A percentile compares a stretch with the other conserved stretches of the same genome.
Evolutionary conservation across 2,888 invertebrate genomes (phyloP).

Genomic region (Idaea aversata): DNA sequence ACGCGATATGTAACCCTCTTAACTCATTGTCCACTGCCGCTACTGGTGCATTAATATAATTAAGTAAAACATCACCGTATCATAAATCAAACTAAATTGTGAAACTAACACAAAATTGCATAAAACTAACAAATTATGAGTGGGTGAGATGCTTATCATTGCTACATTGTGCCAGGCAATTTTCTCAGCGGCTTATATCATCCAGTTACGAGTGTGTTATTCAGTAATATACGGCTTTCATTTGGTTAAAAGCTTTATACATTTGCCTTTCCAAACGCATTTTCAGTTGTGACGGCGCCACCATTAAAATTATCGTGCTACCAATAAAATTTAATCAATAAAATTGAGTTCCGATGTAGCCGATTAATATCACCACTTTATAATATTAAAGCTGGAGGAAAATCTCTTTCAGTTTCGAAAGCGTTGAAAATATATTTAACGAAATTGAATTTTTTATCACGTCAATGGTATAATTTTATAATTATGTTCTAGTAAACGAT

Average conservation of each 20-base stretch:
- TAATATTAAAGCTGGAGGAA: conserved; percentile 19
- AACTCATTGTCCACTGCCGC: conserved; percentile 12
- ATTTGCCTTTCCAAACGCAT: conserved; percentile 61
- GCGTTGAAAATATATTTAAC: neutral
- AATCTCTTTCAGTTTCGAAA: conserved; percentile 9
- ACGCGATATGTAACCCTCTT: too few relatives aligned
- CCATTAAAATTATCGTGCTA: conserved; percentile 65
- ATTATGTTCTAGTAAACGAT: too few relatives aligned
- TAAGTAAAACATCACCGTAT: conserved; percentile 40
- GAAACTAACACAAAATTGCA: conserved; percentile 52
- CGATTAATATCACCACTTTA: conserved; percentile 37
- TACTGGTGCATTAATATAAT: conserved; percentile 44
- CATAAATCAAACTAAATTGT: conserved; percentile 44
- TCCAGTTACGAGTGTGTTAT: conserved; percentile 69
- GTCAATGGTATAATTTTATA: too few relatives aligned
- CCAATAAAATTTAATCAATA: conserved; percentile 53
- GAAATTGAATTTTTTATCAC: neutral
- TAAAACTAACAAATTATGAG: conserved; percentile 54
- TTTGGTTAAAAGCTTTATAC: conserved; percentile 77
- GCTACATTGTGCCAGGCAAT: conserved; percentile 64
- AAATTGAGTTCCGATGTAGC: conserved; percentile 45
- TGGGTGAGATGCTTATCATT: conserved; percentile 50
- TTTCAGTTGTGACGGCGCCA: conserved; percentile 55
- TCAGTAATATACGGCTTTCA: conserved; percentile 72
- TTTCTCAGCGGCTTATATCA: conserved; percentile 68